Percentiles rank a stretch among this genome's conserved stretches.
Conservation (phyloP, 2,797 vertebrate species). For the Peromyscus eremicus region DNA sequence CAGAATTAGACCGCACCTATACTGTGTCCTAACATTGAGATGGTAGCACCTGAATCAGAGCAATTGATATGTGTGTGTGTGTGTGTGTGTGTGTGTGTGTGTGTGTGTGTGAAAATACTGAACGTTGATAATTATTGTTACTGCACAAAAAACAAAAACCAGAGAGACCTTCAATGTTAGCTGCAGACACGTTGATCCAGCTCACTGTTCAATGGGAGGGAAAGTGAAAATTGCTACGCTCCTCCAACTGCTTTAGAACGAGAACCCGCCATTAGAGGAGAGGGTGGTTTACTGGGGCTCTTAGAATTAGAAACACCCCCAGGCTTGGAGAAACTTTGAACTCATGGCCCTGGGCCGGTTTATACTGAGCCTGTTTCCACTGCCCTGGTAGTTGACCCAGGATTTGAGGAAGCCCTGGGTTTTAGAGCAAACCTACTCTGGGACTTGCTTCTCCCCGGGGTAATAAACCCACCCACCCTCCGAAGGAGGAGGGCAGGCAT, state of each 20-base stretch:
- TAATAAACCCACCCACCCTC: constrained; percentile 46
- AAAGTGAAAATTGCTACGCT: background rate
- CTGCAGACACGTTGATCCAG: background rate
- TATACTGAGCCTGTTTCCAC: background rate
- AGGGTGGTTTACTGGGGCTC: background rate
- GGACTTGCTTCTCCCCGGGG: background rate
- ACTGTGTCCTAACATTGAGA: background rate
- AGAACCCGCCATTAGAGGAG: background rate
- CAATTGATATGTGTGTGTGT: background rate
- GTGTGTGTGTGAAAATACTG: constrained; percentile 27
- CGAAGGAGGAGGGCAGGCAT: background rate
- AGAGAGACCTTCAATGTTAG: constrained; percentile 13
- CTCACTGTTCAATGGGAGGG: background rate
- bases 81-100: background rate
- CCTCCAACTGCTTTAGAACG: background rate
- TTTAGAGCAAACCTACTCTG: constrained; percentile 51
- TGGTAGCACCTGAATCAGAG: background rate
- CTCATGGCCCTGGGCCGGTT: fast-evolving
- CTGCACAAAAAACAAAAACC: background rate
- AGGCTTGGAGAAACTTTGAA: background rate
- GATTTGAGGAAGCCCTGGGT: constrained; percentile 27
- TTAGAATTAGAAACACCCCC: no score
- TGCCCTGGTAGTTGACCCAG: no score
- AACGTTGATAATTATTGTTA: constrained; percentile 27
- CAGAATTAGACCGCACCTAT: background rate